Evolutionary conservation across 2,888 invertebrate genomes (phyloP), one percentile per base, ranked within the genome.

Genomic region (Harmothoe impar): DNA sequence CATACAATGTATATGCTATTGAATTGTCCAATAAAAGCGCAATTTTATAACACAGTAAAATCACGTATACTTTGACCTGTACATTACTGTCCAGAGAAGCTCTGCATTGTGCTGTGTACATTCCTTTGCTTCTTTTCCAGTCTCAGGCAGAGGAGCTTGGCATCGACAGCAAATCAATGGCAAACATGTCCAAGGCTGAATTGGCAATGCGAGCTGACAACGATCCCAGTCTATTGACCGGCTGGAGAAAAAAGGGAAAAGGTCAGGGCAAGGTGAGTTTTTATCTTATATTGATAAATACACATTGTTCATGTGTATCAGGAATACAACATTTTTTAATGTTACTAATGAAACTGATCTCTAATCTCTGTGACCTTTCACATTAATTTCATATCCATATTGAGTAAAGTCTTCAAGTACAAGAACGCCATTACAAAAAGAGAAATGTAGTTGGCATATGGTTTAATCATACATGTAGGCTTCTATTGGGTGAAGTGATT

Each of bases 131-230:
- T 43, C 3, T 43, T 25, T 72, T 72, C 43, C 91, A 95, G 95
- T 92, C 91, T 35, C 94, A 94, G 91, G 89, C 92, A 17, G 93
- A 93, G 54, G 91, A 92, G 68, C 72, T 90, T 84, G 93, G 93
- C 0, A 51, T 93, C 5, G 92, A 91, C 68, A 89, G 89, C 0
- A 90, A 90, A 51, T 77, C 94, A 43, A 92, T 95, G 91, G 94
- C 93, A 15, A 93, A 92, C 89, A 93, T 95, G 92, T 94, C 95
- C 17, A 94, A 95, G 91, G 93, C 94, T 10, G 95, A 95, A 92
- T 91, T 95, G 78, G 93, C 95, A 12, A 94, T 95, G 93, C 92
- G 94, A 81, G 91, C 94, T n/a, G 94, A 94, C 31, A 86, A 86
- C 29, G 94, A 94, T 91, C 93, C 93, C 0, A 92, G 89, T 20